These are phyloP conservation scores for Netelia fuscicornis DNA, from an alignment of 2,888 invertebrate genomes.

Conservation along the genomic window DNA sequence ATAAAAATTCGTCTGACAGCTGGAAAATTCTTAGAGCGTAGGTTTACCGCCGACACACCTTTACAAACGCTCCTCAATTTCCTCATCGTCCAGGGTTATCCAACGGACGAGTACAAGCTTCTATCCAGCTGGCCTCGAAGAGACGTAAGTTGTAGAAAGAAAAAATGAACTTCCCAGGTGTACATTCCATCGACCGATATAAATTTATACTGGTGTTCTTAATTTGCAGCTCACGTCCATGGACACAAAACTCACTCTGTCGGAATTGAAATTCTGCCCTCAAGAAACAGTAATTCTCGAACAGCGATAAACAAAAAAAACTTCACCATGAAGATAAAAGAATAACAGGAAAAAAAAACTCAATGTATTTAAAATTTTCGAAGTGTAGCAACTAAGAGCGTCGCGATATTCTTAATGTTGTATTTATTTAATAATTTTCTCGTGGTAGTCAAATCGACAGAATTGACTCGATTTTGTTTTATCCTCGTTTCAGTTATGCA, in stretches of 20 bases:
- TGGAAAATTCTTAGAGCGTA: constrained; percentile 91
- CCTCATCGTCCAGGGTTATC: constrained; percentile 95
- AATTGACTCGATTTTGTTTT: constrained; percentile 44
- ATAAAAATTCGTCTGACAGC: constrained; percentile 94
- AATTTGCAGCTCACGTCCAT: constrained; percentile 90
- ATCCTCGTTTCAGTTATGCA: constrained; percentile 71
- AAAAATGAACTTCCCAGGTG: neutral
- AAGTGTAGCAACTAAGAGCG: constrained; percentile 79
- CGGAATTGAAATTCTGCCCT: constrained; percentile 94
- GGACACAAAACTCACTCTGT: constrained; percentile 91
- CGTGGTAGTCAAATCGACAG: constrained; percentile 76
- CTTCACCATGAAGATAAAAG: constrained; percentile 37
- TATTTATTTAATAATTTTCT: constrained; percentile 83
- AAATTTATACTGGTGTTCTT: too few species aligned
- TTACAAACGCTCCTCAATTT: constrained; percentile 93
- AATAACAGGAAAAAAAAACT: constrained; percentile 44
- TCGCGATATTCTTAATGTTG: constrained; percentile 81
- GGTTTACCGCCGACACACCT: constrained; percentile 88
- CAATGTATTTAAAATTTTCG: constrained; percentile 68
- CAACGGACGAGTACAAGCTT: constrained; percentile 94
- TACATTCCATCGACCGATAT: constrained; percentile 60
- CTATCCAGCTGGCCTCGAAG: constrained; percentile 97
- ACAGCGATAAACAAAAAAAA: constrained; percentile 89
- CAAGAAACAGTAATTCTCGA: constrained; percentile 98
- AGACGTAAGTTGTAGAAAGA: constrained; percentile 91